Evolutionary conservation across 2,113 vertebrate species (phyloP).

Genomic region (Phasianus colchicus): DNA sequence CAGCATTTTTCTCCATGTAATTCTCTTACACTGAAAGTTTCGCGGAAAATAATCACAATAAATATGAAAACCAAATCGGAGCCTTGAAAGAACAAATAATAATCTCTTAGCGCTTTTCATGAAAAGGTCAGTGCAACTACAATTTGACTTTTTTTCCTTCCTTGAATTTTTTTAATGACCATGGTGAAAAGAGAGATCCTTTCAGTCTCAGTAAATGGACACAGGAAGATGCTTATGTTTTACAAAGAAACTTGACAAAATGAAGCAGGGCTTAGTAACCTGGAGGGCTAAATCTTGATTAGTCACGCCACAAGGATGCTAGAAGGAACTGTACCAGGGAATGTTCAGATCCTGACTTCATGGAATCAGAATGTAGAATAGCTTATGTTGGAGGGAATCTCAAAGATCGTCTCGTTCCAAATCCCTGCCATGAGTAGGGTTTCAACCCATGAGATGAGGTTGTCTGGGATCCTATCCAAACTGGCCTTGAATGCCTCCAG

Average conservation of each 20-base stretch:
- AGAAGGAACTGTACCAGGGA: background rate
- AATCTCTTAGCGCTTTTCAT: background rate
- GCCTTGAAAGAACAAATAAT: background rate
- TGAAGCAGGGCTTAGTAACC: background rate
- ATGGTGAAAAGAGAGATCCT: background rate
- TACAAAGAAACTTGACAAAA: background rate
- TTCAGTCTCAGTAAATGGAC: background rate
- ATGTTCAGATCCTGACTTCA: background rate
- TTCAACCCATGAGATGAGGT: no score
- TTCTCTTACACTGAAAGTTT: background rate
- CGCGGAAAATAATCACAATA: background rate
- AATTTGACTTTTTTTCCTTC: background rate
- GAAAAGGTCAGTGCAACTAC: background rate
- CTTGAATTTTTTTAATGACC: background rate
- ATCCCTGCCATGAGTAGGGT: no score
- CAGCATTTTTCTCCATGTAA: background rate
- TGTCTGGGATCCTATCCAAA: no score
- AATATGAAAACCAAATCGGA: background rate
- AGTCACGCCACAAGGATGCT: background rate
- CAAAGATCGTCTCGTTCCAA: no score
- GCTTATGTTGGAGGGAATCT: no score
- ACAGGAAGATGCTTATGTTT: background rate
- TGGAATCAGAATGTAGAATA: no score
- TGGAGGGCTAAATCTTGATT: background rate
- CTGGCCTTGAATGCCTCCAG: no score